Evolutionary conservation across 2,888 invertebrate species (phyloP).

Genomic region (Chymomyza fuscimana): DNA sequence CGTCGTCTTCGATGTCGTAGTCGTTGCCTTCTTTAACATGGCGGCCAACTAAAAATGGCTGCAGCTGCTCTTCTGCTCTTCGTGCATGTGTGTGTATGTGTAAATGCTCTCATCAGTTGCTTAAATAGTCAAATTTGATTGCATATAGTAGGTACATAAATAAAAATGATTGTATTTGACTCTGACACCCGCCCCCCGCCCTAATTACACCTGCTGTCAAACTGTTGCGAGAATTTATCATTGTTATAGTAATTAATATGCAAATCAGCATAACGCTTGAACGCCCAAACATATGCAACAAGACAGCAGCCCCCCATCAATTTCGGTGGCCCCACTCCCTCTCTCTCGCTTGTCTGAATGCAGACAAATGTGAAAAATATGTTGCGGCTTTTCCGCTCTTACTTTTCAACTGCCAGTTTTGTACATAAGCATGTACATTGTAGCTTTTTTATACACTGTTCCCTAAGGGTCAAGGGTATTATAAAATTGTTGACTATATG

Average conservation of each 20-base stretch:
- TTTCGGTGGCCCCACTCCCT: no score
- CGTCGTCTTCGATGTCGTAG: neutral
- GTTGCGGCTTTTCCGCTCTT: conserved; percentile 23
- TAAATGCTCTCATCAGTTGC: conserved; percentile 61
- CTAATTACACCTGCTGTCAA: neutral
- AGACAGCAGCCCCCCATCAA: conserved; percentile 26
- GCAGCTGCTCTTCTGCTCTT: neutral
- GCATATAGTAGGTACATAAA: conserved; percentile 55
- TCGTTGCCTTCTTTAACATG: neutral
- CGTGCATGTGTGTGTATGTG: conserved; percentile 19
- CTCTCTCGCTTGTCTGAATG: neutral
- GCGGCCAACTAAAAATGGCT: neutral
- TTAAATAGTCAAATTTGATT: conserved; percentile 69
- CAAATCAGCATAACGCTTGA: conserved; percentile 58
- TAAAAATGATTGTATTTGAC: conserved; percentile 40
- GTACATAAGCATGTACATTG: neutral
- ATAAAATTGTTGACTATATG: no score
- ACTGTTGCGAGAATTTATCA: conserved; percentile 45
- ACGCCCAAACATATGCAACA: conserved; percentile 57
- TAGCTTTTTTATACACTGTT: no score
- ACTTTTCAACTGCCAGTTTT: neutral
- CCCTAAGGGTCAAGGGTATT: no score
- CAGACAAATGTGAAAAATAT: conserved; percentile 38
- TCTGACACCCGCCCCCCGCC: neutral
- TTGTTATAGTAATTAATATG: conserved; percentile 56